Evolutionary conservation across 2,888 invertebrate genomes (phyloP), one percentile per base, ranked within the genome.

Genomic region (Drosophila nr. perissopoda): DNA sequence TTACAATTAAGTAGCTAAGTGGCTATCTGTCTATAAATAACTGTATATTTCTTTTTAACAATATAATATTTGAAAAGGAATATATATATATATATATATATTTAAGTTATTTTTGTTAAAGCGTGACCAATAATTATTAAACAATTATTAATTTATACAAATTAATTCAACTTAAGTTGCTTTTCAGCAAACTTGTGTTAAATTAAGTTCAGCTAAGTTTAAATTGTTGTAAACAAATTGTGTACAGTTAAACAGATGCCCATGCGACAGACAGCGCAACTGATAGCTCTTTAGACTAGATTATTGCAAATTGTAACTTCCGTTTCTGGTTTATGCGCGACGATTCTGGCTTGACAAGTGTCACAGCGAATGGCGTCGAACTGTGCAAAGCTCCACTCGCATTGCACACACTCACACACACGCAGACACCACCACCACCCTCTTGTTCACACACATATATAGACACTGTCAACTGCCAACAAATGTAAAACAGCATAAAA

Each of bases 401-500:
- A 18, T 40, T 29, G 29, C 27, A 49, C 42, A 25, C 18, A 34
- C 6, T 46, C 33, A 21, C 11, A 25, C 16, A 8, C 61, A 18
- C 25, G 18, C 38, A 36, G 25, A 21, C 48, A 7, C 42, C 13
- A 25, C 4, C 27, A 11, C 61, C 42, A 29, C 51, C 2, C 34
- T 33, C 3, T 16, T 54, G 13, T 29, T 48, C 53, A 8, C 29
- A 13, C 13, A 29, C 21, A 25, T 59, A 27, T 25, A 29, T 21
- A 29, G 48, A 59, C 51, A 54, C 57, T 79, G 66, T 67, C 67
- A 64, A 42, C 63, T 66, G 74, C 34, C 63, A 79, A 54, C 79
- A 71, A 76, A 76, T 81, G 81, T 77, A 81, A 76, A 83, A 86
- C 83, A 88, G 76, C 77, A 81, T 79, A 79, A 82, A 81, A 86